These are phyloP conservation scores for Idaea straminata DNA, from an alignment of 2,888 invertebrate species.

Conservation along the genomic window DNA sequence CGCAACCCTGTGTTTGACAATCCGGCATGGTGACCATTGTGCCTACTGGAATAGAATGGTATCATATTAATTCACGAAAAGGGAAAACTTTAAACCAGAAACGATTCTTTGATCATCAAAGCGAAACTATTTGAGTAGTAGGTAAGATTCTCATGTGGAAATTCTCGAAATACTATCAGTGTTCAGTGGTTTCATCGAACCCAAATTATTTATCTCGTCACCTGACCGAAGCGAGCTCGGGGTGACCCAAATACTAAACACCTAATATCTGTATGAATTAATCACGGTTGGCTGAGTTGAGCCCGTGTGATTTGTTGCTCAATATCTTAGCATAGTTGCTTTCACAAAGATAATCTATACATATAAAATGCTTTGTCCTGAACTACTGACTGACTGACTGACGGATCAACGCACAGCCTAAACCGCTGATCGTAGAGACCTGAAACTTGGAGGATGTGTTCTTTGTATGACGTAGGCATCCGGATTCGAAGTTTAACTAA, in stretches of 20 bases:
- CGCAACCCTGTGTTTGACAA: no score
- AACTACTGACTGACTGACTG: no score
- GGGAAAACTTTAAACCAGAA: constrained; percentile 9
- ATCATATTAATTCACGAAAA: constrained; percentile 12
- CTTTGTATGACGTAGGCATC: no score
- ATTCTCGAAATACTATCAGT: constrained; percentile 5
- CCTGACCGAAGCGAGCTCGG: constrained; percentile 7
- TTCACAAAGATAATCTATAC: not conserved
- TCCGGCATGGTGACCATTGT: not conserved
- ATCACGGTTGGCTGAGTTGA: not conserved
- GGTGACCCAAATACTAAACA: constrained; percentile 18
- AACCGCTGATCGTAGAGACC: no score
- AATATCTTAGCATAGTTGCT: not conserved
- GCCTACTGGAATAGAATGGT: not conserved
- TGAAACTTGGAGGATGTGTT: no score
- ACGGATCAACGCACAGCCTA: no score
- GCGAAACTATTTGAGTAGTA: constrained; percentile 13
- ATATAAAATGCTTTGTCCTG: no score
- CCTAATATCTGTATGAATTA: not conserved
- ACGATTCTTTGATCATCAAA: constrained; percentile 21
- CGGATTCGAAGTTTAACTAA: no score
- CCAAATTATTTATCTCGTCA: constrained; percentile 15
- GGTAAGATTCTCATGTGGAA: not conserved
- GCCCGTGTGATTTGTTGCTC: not conserved
- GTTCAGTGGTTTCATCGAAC: constrained; percentile 19